These are phyloP conservation scores for Luscinia megarhynchos DNA, from an alignment of 2,797 vertebrate genomes.

Conservation along the genomic window DNA sequence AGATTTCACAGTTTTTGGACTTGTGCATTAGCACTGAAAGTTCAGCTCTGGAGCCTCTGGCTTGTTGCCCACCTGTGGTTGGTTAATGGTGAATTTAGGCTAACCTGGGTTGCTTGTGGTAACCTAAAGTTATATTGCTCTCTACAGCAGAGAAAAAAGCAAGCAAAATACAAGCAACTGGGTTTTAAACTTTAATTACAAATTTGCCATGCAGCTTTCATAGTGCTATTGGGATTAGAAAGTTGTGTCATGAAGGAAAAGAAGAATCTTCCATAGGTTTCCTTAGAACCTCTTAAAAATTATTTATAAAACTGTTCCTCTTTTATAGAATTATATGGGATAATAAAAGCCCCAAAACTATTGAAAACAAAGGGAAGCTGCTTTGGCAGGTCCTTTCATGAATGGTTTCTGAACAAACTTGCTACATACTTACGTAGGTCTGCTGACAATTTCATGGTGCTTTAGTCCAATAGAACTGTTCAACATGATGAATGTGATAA, in stretches of 20 bases:
- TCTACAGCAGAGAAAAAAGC: background rate
- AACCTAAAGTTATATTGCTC: background rate
- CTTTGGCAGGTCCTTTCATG: background rate
- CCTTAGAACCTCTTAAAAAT: background rate
- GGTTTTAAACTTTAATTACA: background rate
- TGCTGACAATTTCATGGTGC: background rate
- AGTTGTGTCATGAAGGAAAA: background rate
- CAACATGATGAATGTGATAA: background rate
- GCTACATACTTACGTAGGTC: background rate
- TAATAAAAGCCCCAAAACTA: background rate
- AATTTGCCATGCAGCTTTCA: background rate
- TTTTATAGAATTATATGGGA: background rate
- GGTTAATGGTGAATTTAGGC: background rate
- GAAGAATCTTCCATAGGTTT: background rate
- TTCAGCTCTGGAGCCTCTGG: background rate
- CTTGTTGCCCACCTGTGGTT: background rate
- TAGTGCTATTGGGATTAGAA: background rate
- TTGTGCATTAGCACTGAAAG: background rate
- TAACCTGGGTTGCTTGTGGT: background rate
- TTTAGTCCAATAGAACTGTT: background rate
- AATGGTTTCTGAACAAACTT: background rate
- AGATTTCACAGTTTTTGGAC: background rate
- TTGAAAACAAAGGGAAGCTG: background rate
- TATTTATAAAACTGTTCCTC: background rate
- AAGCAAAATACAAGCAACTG: background rate